Evolutionary conservation across 2,888 invertebrate genomes (phyloP).

Genomic region (Notodonta ziczac): DNA sequence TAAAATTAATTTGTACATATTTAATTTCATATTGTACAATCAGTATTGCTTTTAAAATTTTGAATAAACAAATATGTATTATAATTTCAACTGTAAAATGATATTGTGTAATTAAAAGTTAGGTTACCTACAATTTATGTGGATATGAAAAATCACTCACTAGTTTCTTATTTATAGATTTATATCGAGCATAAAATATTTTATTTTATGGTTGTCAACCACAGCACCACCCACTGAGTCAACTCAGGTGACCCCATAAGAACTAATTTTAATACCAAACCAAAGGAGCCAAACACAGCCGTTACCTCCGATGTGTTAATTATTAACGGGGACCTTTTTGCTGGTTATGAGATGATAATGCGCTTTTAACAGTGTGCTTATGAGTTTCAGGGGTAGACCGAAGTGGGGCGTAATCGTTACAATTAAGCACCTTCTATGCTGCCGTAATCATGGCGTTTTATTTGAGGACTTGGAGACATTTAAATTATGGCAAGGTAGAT

Average conservation of each 20-base stretch:
- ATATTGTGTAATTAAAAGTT: no score
- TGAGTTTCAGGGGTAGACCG: neutral
- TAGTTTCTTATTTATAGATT: no score
- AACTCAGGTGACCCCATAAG: no score
- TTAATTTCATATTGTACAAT: neutral
- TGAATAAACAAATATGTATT: no score
- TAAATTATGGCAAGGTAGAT: neutral
- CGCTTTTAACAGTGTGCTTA: constrained; percentile 7
- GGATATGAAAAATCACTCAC: no score
- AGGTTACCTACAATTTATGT: no score
- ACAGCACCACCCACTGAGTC: no score
- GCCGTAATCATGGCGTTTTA: neutral
- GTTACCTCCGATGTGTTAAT: constrained; percentile 3
- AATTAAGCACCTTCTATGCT: neutral
- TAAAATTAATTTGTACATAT: neutral
- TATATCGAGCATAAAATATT: no score
- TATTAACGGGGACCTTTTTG: constrained; percentile 4
- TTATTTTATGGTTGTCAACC: no score
- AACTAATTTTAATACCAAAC: neutral
- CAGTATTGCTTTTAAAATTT: no score
- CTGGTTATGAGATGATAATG: constrained; percentile 3
- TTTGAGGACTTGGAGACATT: neutral
- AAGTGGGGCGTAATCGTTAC: neutral
- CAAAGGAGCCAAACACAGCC: neutral
- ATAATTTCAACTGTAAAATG: neutral